Evolutionary conservation across 2,113 vertebrate species (phyloP), one percentile per base, ranked within the genome.

Genomic region (Puntigrus tetrazona): DNA sequence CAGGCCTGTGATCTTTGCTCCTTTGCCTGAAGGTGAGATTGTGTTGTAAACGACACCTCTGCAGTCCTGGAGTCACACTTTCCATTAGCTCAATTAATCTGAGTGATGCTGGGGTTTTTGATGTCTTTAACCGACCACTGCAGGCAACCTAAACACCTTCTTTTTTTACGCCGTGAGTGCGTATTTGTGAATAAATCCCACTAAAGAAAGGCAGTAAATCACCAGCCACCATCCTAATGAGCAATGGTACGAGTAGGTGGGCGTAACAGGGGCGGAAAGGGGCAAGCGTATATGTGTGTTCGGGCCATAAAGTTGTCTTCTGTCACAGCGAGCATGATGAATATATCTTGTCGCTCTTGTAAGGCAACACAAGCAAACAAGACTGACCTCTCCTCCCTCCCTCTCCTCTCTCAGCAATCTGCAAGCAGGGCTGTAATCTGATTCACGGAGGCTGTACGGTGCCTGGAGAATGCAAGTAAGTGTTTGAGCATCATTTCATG

Each of bases 391-490:
- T 70, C 41, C 27, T 84, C 47, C 81, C 41, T 55, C 74, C 45
- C 78, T 73, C 90, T 77, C 81, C 83, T 0, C 92, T 88, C 81
- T 34, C 93, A 99, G 97, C 97, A 0, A 96, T 98, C 91, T 99
- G 97, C 92, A 98, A 95, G 89, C 97, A 97, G 91, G 98, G 98
- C 81, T 99, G 98, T 90, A 95, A 97, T 93, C 93, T 96, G 92
- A 91, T 97, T 87, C 96, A 96, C 6, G 97, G 96, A 38, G 90
- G 93, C 82, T 99, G 98, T 88, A 52, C 88, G 0, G 90, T 91
- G 86, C 97, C 97, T 0, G 97, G 97, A 74, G 96, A 97, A 87
- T 99, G 98, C 96, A 96, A 88, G 98, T 99, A 96, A 96, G 97
- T 81, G 43, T 4, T 67, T 67, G 74, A 83, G 86, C 79, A 85